Conservation (phyloP, 2,888 invertebrate species). For the Dioctria rufipes region DNA sequence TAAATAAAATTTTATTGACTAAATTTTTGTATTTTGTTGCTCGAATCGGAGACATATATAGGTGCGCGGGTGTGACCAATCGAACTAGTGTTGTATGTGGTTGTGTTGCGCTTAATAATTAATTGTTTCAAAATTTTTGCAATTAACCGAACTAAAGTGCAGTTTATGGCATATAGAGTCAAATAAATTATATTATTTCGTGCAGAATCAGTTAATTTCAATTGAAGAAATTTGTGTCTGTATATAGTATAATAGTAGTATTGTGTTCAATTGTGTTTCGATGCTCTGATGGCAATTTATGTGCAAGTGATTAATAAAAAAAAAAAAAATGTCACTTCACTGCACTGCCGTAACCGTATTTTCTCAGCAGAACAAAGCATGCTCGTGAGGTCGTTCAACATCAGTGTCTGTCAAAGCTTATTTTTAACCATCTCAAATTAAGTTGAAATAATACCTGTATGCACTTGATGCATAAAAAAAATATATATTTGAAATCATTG, state of each 20-base stretch:
- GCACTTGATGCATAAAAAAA: no score
- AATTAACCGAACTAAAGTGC: neutral
- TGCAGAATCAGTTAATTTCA: conserved; percentile 4
- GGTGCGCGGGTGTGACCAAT: conserved; percentile 27
- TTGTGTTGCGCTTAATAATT: neutral
- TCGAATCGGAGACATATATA: neutral
- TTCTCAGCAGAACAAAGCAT: conserved; percentile 8
- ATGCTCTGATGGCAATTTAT: neutral
- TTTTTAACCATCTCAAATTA: no score
- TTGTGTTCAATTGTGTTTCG: neutral
- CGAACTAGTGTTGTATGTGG: conserved; percentile 20
- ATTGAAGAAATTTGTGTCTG: conserved; percentile 23
- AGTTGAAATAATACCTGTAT: no score
- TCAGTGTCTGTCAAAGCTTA: conserved; percentile 29
- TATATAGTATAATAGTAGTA: neutral
- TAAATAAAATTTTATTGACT: neutral
- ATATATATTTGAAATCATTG: no score
- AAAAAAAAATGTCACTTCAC: no score
- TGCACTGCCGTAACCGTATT: neutral
- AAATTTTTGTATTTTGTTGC: conserved; percentile 5
- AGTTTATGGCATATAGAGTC: neutral
- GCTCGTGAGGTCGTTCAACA: conserved; percentile 5
- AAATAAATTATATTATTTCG: neutral
- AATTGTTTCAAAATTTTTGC: neutral
- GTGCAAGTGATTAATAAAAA: no score